Evolutionary conservation across 2,888 invertebrate genomes (phyloP).

Genomic region (Liodrosophila aerea): DNA sequence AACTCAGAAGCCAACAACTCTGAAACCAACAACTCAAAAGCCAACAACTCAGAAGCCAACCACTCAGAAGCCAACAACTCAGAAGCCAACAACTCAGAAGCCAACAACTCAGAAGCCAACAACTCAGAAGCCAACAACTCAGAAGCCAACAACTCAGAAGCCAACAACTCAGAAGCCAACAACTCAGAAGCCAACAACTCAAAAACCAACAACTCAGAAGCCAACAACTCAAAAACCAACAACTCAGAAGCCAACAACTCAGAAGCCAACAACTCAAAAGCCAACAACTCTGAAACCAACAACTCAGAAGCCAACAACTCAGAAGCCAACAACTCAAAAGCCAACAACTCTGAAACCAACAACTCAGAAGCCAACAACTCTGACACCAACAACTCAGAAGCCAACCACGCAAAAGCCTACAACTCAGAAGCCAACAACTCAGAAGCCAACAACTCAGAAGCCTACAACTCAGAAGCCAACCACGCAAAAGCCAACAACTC

Average conservation of each 20-base stretch:
- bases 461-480: neutral
- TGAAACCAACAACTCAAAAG: neutral
- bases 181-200: neutral
- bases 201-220: neutral
- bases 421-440: neutral
- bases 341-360: neutral
- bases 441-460: neutral
- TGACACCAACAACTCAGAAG: neutral
- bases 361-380: neutral
- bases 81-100: neutral
- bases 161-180: neutral
- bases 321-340: neutral
- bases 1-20: neutral
- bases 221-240: conserved; percentile 1
- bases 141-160: neutral
- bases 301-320: neutral
- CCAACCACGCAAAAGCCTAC: neutral
- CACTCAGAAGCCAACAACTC: conserved; percentile 1
- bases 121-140: too few relatives aligned
- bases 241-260: neutral
- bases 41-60: neutral
- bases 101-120: neutral
- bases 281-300: conserved; percentile 2
- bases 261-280: neutral
- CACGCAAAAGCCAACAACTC: neutral